Evolutionary conservation across 2,888 invertebrate genomes (phyloP), one percentile per base, ranked within the genome.

Genomic region (Nymphalis c-album): DNA sequence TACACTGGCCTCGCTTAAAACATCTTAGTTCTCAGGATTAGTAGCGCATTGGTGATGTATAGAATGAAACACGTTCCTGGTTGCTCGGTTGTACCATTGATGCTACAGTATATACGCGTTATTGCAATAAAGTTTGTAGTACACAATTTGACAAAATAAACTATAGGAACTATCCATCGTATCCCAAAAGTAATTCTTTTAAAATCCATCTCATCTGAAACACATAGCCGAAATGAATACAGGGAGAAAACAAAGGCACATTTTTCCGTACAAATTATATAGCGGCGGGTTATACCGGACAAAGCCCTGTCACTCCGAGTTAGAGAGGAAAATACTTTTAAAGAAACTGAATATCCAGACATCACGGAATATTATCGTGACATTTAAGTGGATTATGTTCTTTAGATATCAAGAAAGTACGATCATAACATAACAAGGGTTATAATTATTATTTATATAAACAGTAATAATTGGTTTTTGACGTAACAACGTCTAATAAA

Each of bases 221-320:
- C 50, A 58, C 55, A 51, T 35, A 22, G 55, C 61, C 46, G 18
- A 60, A 64, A 67, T 53, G 22, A 53, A 67, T 59, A 62, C 62
- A 51, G 35, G 61, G 40, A 45, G 66, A 67, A 69, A 69, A 71
- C 64, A 64, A 71, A 58, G 60, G 60, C 46, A 70, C 59, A 64
- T 68, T 72, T 70, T 58, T 31, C 65, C 63, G 60, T 58, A 70
- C 67, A 68, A 70, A 70, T 70, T 70, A 72, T 70, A 68, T 66
- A 68, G 59, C 65, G 26, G 53, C 63, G 45, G 61, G 48, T 65
- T 63, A 47, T 51, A 60, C 46, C 57, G 69, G 53, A 71, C 72
- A 73, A 76, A 74, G 73, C 72, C 68, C 47, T 69, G 73, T 75
- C 75, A 70, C 64, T 73, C 65, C 64, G 60, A 50, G 69, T 71